phyloP scores from a whole-genome alignment of 2,888 invertebrate species.

The Eucriotettix oculatus region DNA sequence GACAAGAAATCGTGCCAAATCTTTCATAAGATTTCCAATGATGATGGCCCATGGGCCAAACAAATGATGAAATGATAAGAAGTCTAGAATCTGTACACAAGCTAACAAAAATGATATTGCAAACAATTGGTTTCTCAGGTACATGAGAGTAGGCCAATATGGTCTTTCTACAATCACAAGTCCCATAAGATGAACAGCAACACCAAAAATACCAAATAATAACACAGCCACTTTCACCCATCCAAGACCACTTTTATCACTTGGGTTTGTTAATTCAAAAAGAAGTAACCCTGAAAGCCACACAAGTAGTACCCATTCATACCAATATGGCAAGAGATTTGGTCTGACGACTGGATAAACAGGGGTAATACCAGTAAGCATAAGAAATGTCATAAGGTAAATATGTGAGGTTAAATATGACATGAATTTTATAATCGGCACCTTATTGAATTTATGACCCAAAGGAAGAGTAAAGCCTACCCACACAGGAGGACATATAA shows the following conservation, averaged over 20 bases:
- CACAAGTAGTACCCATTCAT: conserved; percentile 87
- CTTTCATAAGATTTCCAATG: conserved; percentile 87
- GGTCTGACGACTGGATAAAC: conserved; percentile 63
- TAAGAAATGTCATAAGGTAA: conserved; percentile 85
- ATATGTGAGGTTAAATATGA: conserved; percentile 97
- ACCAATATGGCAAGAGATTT: conserved; percentile 75
- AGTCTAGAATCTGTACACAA: conserved; percentile 94
- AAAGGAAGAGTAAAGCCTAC: conserved; percentile 86
- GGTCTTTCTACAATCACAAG: conserved; percentile 45
- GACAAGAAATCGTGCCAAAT: conserved; percentile 89
- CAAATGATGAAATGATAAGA: conserved; percentile 94
- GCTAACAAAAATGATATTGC: conserved; percentile 88
- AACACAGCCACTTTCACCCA: conserved; percentile 82
- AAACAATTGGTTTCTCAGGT: conserved; percentile 92
- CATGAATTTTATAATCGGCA: conserved; percentile 99
- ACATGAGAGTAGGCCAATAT: conserved; percentile 77
- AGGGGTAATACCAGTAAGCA: conserved; percentile 78
- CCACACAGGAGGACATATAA: conserved; percentile 93
- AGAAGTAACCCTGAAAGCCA: conserved; percentile 90
- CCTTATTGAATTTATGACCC: conserved; percentile 90
- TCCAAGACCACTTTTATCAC: conserved; percentile 91
- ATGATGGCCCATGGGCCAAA: conserved; percentile 99
- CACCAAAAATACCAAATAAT: conserved; percentile 76
- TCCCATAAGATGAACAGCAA: conserved; percentile 75
- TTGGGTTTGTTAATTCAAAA: conserved; percentile 93